Percentiles rank a stretch among this genome's conserved stretches.
Conservation (phyloP, 2,888 invertebrate species). For the Trichopoda pennipes region DNA sequence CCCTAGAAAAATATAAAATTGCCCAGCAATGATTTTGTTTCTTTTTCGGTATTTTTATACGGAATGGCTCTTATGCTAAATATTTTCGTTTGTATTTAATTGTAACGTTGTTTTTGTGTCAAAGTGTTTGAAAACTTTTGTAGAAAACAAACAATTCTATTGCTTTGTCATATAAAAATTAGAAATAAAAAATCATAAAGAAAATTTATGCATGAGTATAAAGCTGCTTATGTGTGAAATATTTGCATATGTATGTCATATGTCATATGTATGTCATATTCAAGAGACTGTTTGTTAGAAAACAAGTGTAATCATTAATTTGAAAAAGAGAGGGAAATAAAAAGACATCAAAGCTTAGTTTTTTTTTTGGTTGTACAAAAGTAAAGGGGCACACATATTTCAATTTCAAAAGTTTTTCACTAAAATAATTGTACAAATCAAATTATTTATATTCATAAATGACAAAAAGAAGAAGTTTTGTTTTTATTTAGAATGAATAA, state of each 20-base stretch:
- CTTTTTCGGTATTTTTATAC: slow-evolving; percentile 8
- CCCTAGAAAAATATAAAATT: too few species aligned
- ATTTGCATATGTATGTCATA: slow-evolving; percentile 30
- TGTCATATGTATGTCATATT: slow-evolving; percentile 28
- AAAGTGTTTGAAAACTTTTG: slow-evolving; percentile 47
- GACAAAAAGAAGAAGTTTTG: too few species aligned
- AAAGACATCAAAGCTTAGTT: background rate
- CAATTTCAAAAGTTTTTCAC: background rate
- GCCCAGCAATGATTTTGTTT: slow-evolving; percentile 13
- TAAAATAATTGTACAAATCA: background rate
- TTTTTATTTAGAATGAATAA: background rate
- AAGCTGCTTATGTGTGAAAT: background rate
- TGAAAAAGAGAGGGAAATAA: background rate
- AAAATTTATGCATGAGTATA: slow-evolving; percentile 11
- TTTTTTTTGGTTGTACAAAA: background rate
- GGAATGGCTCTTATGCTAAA: slow-evolving; percentile 11
- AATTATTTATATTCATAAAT: too few species aligned
- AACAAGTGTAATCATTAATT: slow-evolving; percentile 28
- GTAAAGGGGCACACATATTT: background rate
- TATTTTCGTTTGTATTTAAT: slow-evolving; percentile 32
- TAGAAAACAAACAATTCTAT: too few species aligned
- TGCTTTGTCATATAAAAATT: background rate
- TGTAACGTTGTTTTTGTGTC: slow-evolving; percentile 42
- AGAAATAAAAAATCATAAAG: slow-evolving; percentile 2
- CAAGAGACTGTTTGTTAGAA: background rate